Base-by-base conservation (phyloP, 2,797 vertebrate genomes). In the Falco naumanni region DNA sequence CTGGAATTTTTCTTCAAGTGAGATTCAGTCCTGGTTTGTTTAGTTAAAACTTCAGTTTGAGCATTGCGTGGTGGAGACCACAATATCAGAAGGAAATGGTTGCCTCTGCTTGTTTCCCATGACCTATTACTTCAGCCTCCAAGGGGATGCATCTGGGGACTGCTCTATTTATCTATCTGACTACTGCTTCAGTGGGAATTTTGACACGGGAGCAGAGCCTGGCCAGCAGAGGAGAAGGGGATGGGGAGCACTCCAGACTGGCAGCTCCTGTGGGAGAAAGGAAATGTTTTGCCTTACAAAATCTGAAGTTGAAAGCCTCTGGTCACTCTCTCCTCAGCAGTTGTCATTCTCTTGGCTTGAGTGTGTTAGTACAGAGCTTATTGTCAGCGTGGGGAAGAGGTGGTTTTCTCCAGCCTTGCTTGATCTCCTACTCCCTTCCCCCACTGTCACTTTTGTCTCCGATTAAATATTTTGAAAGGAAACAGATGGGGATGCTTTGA, bases 101-200 rank as follows among this genome's bases (percentile, higher is more conserved):
- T 83, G 95, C 84, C 87, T 96, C 70, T 89, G 89, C 82, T 83
- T 66, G 68, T 97, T 96, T 92, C 95, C 95, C 93, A 95, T 97
- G 95, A 97, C 93, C 96, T 91, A 89, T 94, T 91, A 91, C 83
- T 95, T 86, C 82, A 92, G 92, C 68, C 94, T 95, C 82, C n/a
- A 34, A 92, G 77, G 94, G 89, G 88, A 96, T 91, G 84, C 87
- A 89, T 92, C 95, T 96, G 81, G 81, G 82, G 91, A 93, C 64
- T 66, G 80, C 79, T 90, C 64, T 96, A 93, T 97, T 97, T 97
- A 93, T 97, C 96, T 95, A 89, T 82, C 94, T 76, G 65, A 86
- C 91, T 96, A 82, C 89, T 87, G 93, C 97, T 95, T 84, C 47
- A 19, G 50, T 92, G 88, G 91, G 93, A 94, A 88, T 95, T 96